Percentiles rank a stretch among this genome's conserved stretches.
Evolutionary conservation across 2,113 vertebrate species (phyloP).

Genomic region (Carassius auratus): DNA sequence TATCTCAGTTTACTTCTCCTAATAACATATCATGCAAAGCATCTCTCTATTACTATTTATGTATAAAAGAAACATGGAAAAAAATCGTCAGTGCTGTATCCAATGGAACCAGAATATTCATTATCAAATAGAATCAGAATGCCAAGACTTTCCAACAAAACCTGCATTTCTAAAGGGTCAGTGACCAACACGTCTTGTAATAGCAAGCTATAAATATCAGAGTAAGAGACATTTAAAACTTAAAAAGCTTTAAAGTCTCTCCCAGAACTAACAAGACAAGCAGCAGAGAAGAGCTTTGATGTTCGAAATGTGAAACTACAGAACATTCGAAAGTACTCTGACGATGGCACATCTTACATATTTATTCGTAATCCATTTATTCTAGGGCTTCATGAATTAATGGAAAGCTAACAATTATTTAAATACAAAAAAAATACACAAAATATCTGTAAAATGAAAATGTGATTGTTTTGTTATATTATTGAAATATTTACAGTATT

Average conservation of each 20-base stretch:
- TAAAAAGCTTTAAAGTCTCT: slow-evolving; percentile 28
- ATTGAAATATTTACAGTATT: too few species aligned
- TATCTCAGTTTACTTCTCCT: slow-evolving; percentile 23
- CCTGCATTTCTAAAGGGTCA: background rate
- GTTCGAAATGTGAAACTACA: background rate
- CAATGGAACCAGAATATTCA: background rate
- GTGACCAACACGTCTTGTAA: slow-evolving; percentile 2
- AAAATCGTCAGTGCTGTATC: background rate
- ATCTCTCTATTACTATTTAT: slow-evolving; percentile 2
- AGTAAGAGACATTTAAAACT: slow-evolving; percentile 11
- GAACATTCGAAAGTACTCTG: background rate
- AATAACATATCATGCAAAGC: background rate
- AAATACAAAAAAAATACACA: background rate
- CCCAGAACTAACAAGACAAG: background rate
- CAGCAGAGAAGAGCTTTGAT: background rate
- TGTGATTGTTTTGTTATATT: background rate
- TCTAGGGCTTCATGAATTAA: too few species aligned
- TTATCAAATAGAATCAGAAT: background rate
- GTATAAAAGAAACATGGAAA: slow-evolving; percentile 12
- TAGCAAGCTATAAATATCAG: slow-evolving; percentile 32
- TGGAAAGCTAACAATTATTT: background rate
- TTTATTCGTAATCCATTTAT: background rate
- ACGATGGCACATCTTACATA: background rate
- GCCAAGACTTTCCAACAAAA: background rate
- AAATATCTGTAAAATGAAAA: background rate